Evolutionary conservation across 2,888 invertebrate species (phyloP), one percentile per base, ranked within the genome.

Genomic region (Fabriciana adippe): DNA sequence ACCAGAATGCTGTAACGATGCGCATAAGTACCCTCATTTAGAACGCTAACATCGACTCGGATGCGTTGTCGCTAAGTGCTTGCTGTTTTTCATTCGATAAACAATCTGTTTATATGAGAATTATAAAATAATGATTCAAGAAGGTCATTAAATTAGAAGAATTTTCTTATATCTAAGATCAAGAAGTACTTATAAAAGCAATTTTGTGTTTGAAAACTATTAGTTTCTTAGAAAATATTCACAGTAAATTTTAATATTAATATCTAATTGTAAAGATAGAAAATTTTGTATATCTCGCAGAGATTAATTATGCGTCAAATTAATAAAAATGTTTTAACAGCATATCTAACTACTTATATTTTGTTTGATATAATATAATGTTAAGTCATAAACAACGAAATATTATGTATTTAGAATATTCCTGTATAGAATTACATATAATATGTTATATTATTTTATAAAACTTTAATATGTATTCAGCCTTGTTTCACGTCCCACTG

Each of bases 41-140:
- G 26, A 59, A 47, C 48, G 26, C 6, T 48, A 59, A 31, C 45
- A 45, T 47, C 47, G 21, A 47, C 57, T 45, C 47, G 21, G 6
- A 21, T 45, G 21, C 35, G 35, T 41, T 47, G n/a, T 47, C 21
- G 45, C 48, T 31, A 47, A 48, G 47, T 26, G 26, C 47, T 21
- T 48, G 13, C 3, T 31, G n/a, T 48, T 59, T 59, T 59, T 59
- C 31, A 59, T 26, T 59, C n/a, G 47, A 59, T 48, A 16, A 48
- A n/a, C n/a, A 47, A 2, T 1, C 35, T 26, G n/a, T 47, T 11
- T 59, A 48, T 48, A 26, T 59, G 59, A 31, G 26, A 26, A 31
- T 48, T n/a, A 48, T 48, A 48, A 59, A 6, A 26, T 56, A 45
- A 57, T 21, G 45, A 21, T 8, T 21, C 45, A 47, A n/a, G 48